A percentile compares a stretch with the other conserved stretches of the same genome.
These are phyloP conservation scores for Cossypha heuglini DNA, from an alignment of 2,797 vertebrate genomes.

Conservation along the genomic window DNA sequence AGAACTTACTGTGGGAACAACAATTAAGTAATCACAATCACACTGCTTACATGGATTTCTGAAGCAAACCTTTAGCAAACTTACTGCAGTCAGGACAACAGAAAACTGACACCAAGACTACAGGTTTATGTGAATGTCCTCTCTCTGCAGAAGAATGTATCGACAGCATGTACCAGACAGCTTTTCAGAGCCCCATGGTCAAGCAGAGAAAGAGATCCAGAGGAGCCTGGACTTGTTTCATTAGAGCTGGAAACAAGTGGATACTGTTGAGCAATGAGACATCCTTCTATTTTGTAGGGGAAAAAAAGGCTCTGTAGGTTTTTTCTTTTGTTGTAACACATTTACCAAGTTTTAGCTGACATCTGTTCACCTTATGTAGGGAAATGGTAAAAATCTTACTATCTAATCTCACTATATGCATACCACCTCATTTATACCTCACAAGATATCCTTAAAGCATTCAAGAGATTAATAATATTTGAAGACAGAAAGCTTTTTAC, in stretches of 20 bases:
- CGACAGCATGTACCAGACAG: background rate
- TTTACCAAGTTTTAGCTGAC: background rate
- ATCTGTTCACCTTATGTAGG: accelerated
- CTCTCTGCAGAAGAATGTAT: background rate
- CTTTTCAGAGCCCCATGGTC: background rate
- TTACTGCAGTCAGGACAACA: background rate
- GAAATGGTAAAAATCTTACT: background rate
- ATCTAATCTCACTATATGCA: background rate
- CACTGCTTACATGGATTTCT: background rate
- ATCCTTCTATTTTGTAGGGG: accelerated
- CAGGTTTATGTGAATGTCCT: accelerated
- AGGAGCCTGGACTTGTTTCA: background rate
- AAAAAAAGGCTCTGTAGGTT: accelerated
- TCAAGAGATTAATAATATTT: background rate
- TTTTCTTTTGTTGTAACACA: background rate
- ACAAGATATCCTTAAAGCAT: background rate
- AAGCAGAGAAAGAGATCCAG: background rate
- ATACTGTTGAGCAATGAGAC: background rate
- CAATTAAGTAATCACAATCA: background rate
- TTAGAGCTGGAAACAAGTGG: background rate
- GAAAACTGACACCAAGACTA: background rate
- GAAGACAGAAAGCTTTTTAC: background rate
- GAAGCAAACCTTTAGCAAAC: background rate
- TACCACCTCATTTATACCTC: background rate
- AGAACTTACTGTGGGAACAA: background rate